Evolutionary conservation across 1,140 invertebrate species (phyloP), one percentile per base, ranked within the genome.

Genomic region (Polypedilum vanderplanki): DNA sequence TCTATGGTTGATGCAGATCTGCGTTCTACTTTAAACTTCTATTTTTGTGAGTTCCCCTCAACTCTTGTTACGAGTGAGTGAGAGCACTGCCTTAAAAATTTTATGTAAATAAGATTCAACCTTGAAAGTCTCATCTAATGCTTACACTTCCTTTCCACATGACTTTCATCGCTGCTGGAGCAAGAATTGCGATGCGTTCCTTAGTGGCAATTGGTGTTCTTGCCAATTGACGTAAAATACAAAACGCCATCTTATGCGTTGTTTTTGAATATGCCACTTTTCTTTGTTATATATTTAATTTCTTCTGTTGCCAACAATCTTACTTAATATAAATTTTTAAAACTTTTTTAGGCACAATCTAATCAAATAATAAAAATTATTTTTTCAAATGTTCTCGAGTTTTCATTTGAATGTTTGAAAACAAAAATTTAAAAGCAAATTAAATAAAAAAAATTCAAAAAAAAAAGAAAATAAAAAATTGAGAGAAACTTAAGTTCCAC

Each of bases 231-330:
- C 65, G 15, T 18, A 70, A 18, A 10, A 70, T 18, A 70, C 18
- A 70, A 70, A 70, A 70, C 65, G 65, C 65, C 65, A 70, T 70
- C 65, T 70, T 70, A 70, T 18, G 20, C 46, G 10, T 18, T 70
- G 17, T 70, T 70, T 9, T 70, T 18, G 5, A 57, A 57, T 12
- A 57, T 33, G 2, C 5, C 24, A 33, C 24, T 57, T 15, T 15
- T 57, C 12, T 15, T 57, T 57, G 1, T 57, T 9, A 1, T 46
- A 10, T 46, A 10, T 46, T 20, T 67, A 67, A 2, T 67, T 67
- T 17, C 15, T 67, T 17, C 64, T 2, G 64, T 8, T 15, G 9
- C 15, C 12, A 57, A 57, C 3, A 57, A 15, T 57, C 1, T 70
- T 70, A 3, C 17, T 70, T 70, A n/a, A n/a, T n/a, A n/a, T 12